Evolutionary conservation across 1,140 invertebrate species (phyloP), one percentile per base, ranked within the genome.

Genomic region (Hirudo medicinalis): DNA sequence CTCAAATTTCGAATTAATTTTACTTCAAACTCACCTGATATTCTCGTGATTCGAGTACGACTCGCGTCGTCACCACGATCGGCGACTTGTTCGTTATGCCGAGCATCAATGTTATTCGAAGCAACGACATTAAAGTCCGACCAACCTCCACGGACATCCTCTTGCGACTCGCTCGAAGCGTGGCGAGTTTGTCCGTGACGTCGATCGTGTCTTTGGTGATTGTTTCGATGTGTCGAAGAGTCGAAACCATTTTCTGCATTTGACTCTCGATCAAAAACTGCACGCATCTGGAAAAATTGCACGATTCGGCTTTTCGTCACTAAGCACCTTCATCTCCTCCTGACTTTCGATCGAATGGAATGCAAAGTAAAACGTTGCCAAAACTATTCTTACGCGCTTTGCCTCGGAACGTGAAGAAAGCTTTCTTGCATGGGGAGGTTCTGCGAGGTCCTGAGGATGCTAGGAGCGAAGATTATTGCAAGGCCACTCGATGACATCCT

Each of bases 391-490:
- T 78, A 83, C 80, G 78, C 70, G 49, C 81, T 83, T 75, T 85
- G 83, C 76, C 82, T 81, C 22, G 80, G 76, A 55, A 85, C 82
- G 71, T 85, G 82, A 76, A 88, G 87, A 68, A 94, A 84, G 76
- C 90, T 90, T 79, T 92, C 92, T 81, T 95, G 92, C 20, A 91
- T 92, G 43, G 91, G 90, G 69, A 93, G 85, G 63, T 87, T 81
- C 79, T 91, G 88, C 80, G 90, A 90, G 49, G 91, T 91, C 68
- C 92, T 85, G 71, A 97, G 83, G 69, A 97, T 90, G 81, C 92
- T 95, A 11, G 94, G 94, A 17, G 92, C 92, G 83, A 96, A 96
- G 63, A 97, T 91, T 75, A 96, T 94, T 22, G 94, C 91, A 70
- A 97, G 82, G 55, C 91, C 90, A 76, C 90, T 90, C 0, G 91